Conservation (phyloP, 2,113 vertebrate species). For the Rhinoptilus africanus region DNA sequence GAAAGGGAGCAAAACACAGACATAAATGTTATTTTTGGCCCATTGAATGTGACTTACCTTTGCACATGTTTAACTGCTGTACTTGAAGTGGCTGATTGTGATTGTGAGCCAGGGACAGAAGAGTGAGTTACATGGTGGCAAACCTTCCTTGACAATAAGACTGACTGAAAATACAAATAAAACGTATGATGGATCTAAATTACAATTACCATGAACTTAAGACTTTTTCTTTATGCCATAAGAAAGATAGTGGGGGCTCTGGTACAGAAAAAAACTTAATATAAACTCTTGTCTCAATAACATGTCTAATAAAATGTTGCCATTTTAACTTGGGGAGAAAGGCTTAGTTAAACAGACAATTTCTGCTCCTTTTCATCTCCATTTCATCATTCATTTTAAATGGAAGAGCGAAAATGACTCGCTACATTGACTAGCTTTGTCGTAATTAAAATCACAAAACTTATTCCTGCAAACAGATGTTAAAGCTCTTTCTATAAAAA, state of each 20-base stretch:
- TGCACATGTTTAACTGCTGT: not conserved
- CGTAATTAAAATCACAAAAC: not conserved
- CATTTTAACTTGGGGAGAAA: not conserved
- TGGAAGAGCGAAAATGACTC: not conserved
- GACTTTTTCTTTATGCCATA: not conserved
- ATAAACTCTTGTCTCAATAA: not conserved
- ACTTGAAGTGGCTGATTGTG: not conserved
- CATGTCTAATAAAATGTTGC: not conserved
- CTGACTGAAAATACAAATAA: not conserved
- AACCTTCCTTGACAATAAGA: not conserved
- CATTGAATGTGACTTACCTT: not conserved
- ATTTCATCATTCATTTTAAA: not conserved
- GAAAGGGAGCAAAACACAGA: not conserved
- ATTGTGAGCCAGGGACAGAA: not conserved
- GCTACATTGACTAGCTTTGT: not conserved
- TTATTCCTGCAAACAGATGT: not conserved
- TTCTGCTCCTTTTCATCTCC: not conserved
- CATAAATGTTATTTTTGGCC: not conserved
- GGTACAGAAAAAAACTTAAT: not conserved
- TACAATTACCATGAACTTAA: not conserved
- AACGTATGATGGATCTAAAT: not conserved
- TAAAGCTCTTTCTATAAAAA: not conserved
- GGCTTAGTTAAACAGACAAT: not conserved
- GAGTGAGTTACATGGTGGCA: not conserved
- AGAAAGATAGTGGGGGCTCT: not conserved